Percentiles rank a stretch among this genome's conserved stretches.
These are phyloP conservation scores for Atractosteus spatula DNA, from an alignment of 2,113 vertebrate genomes.

Conservation along the genomic window DNA sequence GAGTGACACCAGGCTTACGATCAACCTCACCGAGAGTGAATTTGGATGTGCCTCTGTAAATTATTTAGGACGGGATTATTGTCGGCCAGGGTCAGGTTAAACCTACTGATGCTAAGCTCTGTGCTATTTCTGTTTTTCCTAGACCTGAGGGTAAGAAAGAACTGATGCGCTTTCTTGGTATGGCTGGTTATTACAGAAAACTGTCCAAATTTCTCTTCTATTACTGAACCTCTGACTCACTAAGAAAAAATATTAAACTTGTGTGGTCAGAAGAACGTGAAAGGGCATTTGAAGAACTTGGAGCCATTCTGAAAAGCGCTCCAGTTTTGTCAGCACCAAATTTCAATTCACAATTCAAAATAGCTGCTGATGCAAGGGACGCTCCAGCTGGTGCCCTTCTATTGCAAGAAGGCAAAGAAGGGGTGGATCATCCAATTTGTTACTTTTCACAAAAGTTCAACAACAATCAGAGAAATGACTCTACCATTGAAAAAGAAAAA, in stretches of 20 bases:
- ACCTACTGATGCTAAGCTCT: neutral
- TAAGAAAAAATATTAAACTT: neutral
- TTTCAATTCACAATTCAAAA: neutral
- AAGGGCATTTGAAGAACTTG: slow-evolving; percentile 1
- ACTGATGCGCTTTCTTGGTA: slow-evolving; percentile 4
- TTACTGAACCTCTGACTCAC: slow-evolving; percentile 11
- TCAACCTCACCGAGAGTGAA: slow-evolving; percentile 4
- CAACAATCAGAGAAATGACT: neutral
- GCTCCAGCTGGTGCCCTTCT: slow-evolving; percentile 7
- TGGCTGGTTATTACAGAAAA: slow-evolving; percentile 7
- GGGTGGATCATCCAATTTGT: slow-evolving; percentile 8
- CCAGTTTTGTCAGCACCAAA: slow-evolving; percentile 5
- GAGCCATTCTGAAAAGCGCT: neutral
- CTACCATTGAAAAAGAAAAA: slow-evolving; percentile 17
- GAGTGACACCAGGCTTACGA: neutral
- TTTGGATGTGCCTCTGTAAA: neutral
- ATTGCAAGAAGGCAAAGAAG: neutral
- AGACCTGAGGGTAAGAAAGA: neutral
- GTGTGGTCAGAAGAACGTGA: neutral
- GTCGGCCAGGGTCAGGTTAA: too few relatives aligned
- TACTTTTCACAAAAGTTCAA: slow-evolving; percentile 15
- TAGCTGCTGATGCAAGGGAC: slow-evolving; percentile 15
- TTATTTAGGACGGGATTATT: neutral
- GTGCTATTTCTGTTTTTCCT: neutral
- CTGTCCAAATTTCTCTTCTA: slow-evolving; percentile 6